These are phyloP conservation scores for Frieseomelitta varia DNA, from an alignment of 1,140 invertebrate species.

Conservation along the genomic window DNA sequence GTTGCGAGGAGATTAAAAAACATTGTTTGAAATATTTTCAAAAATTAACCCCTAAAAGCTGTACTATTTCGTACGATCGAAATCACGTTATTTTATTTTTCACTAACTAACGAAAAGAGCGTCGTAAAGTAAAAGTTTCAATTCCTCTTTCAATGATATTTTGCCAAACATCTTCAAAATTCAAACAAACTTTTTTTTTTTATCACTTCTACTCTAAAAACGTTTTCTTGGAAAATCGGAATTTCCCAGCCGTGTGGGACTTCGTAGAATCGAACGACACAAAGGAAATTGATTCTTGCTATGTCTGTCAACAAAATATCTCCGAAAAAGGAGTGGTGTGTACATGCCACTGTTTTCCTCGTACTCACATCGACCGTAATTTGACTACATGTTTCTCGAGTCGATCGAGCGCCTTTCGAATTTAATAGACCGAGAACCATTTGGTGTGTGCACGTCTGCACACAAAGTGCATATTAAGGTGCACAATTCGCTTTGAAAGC, in stretches of 20 bases:
- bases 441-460: background rate
- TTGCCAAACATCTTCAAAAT: background rate
- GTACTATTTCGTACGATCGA: background rate
- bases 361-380: constrained; percentile 24
- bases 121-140: too few species aligned
- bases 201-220: background rate
- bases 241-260: background rate
- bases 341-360: background rate
- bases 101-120: too few species aligned
- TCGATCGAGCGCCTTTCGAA: constrained; percentile 30
- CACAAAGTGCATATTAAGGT: constrained; percentile 23
- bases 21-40: background rate
- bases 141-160: background rate
- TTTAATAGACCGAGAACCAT: constrained; percentile 47
- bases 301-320: background rate
- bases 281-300: background rate
- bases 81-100: background rate
- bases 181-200: background rate
- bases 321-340: background rate
- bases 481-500: constrained; percentile 40
- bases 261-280: background rate
- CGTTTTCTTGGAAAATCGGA: background rate
- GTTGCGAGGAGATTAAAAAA: background rate
- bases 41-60: background rate
- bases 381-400: constrained; percentile 16